A percentile compares a stretch with the other conserved stretches of the same genome.
These are phyloP conservation scores for Lipotes vexillifer DNA, from an alignment of 2,113 vertebrate genomes.

Conservation along the genomic window DNA sequence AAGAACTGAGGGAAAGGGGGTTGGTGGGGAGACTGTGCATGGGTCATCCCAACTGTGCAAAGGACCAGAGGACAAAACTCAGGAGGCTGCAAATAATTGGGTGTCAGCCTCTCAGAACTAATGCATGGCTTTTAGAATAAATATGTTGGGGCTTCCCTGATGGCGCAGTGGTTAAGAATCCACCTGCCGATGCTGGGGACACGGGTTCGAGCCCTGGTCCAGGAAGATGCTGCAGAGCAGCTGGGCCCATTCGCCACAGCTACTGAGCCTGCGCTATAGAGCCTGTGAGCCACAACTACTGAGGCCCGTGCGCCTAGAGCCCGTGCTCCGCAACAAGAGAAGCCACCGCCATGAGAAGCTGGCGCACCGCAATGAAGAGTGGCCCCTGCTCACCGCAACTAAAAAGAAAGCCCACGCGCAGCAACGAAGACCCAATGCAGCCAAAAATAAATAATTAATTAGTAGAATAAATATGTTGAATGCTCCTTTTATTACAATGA, in stretches of 20 bases:
- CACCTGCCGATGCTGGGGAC: not conserved
- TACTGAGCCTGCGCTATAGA: not conserved
- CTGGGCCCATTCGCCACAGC: not conserved
- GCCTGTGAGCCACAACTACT: not conserved
- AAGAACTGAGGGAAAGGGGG: not conserved
- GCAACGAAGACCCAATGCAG: too few relatives aligned
- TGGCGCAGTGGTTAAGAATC: not conserved
- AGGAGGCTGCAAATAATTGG: not conserved
- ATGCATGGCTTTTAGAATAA: not conserved
- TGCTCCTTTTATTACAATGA: not conserved
- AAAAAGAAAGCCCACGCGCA: too few relatives aligned
- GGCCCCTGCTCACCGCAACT: too few relatives aligned
- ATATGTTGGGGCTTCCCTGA: not conserved
- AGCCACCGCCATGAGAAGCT: too few relatives aligned
- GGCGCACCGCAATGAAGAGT: too few relatives aligned
- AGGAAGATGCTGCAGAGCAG: not conserved
- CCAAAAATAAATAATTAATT: too few relatives aligned
- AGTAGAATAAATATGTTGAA: not conserved
- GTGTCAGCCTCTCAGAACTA: not conserved
- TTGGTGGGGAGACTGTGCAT: not conserved
- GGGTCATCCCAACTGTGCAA: not conserved
- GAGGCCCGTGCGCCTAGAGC: not conserved
- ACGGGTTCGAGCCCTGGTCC: not conserved
- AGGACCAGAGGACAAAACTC: not conserved
- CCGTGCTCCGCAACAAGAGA: not conserved